Conservation (phyloP, 2,888 invertebrate species). For the Lordiphosa fenestrarum region DNA sequence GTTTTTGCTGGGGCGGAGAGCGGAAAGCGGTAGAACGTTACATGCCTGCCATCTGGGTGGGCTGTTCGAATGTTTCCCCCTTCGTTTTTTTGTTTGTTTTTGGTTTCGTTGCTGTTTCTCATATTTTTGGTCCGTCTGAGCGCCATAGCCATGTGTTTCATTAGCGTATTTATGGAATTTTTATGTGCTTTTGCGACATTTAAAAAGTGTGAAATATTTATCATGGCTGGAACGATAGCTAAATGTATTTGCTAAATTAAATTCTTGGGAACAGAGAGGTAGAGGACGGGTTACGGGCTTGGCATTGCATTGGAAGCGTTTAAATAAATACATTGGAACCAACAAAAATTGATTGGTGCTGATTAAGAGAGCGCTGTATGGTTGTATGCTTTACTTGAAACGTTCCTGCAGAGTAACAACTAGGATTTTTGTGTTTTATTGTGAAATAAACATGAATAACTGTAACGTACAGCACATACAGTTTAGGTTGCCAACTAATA, state of each 20-base stretch:
- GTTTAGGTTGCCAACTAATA: no score
- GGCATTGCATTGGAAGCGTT: slow-evolving; percentile 20
- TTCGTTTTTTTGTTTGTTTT: not conserved
- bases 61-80: slow-evolving; percentile 4
- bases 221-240: slow-evolving; percentile 22
- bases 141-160: slow-evolving; percentile 52
- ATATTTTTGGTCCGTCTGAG: not conserved
- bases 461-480: no score
- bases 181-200: slow-evolving; percentile 47
- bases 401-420: no score
- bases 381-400: no score
- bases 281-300: slow-evolving; percentile 4
- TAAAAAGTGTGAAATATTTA: slow-evolving; percentile 50
- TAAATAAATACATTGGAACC: not conserved
- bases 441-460: no score
- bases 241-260: slow-evolving; percentile 44
- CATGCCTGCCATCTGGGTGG: slow-evolving; percentile 4
- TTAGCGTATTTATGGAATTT: slow-evolving; percentile 71
- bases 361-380: no score
- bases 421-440: no score
- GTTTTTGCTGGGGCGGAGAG: not conserved
- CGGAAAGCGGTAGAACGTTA: not conserved
- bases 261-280: slow-evolving; percentile 22
- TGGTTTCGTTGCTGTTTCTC: not conserved
- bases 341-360: no score